Conservation (phyloP, 2,888 invertebrate species). For the Drosophila crucigera region DNA sequence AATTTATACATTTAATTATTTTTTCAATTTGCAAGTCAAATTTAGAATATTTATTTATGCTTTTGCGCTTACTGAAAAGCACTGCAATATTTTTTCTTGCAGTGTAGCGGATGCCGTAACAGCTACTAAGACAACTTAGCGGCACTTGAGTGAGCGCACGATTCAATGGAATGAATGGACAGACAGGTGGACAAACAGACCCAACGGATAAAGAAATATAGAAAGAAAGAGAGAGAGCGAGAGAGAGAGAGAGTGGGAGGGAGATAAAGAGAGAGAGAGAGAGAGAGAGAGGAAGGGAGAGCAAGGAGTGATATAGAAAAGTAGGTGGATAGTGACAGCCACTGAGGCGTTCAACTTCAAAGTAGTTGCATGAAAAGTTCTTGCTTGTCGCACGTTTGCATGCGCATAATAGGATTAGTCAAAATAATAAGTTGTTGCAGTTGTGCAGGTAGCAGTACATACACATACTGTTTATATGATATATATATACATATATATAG, state of each 20-base stretch:
- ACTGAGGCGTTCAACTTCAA: conserved; percentile 72
- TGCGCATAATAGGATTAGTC: conserved; percentile 79
- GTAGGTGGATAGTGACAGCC: conserved; percentile 48
- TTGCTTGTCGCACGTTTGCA: conserved; percentile 75
- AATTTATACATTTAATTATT: not conserved
- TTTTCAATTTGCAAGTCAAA: not conserved
- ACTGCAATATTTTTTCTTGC: conserved; percentile 37
- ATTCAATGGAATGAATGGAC: conserved; percentile 74
- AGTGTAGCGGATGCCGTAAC: conserved; percentile 48
- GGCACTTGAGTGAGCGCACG: conserved; percentile 73
- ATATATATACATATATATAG: too few species aligned
- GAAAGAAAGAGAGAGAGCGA: not conserved
- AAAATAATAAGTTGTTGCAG: conserved; percentile 75
- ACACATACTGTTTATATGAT: not conserved
- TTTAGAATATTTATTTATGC: not conserved
- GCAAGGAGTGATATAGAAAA: conserved; percentile 9
- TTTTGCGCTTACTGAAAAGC: not conserved
- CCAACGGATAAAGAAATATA: not conserved
- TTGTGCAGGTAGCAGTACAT: conserved; percentile 27
- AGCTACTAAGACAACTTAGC: conserved; percentile 73
- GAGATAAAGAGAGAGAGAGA: not conserved
- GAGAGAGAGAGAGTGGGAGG: not conserved
- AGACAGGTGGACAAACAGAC: conserved; percentile 52
- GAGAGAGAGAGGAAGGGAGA: not conserved
- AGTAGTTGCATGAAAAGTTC: conserved; percentile 74